phyloP scores from a whole-genome alignment of 2,797 vertebrate species.

The Eleutherodactylus coqui region DNA sequence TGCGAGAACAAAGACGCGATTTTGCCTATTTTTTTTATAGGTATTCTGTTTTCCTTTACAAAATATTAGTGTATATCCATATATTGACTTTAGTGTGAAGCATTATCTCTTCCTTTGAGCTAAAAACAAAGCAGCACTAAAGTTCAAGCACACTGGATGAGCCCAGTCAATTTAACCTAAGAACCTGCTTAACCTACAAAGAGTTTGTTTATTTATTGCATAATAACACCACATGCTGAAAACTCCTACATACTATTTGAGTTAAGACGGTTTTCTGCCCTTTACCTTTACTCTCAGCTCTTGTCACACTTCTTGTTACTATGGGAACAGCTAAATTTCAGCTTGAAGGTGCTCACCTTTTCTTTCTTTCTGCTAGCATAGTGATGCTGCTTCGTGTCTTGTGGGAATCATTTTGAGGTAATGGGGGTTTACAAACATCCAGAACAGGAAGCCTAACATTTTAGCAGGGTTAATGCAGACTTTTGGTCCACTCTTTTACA shows the following conservation, averaged over 20 bases:
- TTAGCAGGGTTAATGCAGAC: background rate
- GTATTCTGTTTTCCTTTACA: background rate
- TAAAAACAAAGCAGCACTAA: background rate
- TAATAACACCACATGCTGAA: background rate
- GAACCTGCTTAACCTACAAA: constrained; percentile 1
- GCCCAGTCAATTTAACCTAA: background rate
- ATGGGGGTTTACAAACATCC: background rate
- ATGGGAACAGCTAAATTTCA: background rate
- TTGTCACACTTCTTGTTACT: background rate
- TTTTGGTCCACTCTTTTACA: background rate
- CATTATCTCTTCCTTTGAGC: background rate
- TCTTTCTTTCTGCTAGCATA: background rate
- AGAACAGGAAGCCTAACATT: background rate
- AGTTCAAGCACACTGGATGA: background rate
- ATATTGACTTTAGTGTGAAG: background rate
- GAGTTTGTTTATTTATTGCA: background rate
- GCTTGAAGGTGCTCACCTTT: background rate
- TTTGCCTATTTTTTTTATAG: too few relatives aligned
- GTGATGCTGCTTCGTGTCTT: background rate
- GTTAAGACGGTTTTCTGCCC: background rate
- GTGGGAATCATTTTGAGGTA: background rate
- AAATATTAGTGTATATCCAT: background rate
- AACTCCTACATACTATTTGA: background rate
- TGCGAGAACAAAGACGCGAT: too few relatives aligned
- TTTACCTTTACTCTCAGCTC: background rate